phyloP scores from a whole-genome alignment of 2,797 vertebrate genomes.

The Merluccius polli region DNA sequence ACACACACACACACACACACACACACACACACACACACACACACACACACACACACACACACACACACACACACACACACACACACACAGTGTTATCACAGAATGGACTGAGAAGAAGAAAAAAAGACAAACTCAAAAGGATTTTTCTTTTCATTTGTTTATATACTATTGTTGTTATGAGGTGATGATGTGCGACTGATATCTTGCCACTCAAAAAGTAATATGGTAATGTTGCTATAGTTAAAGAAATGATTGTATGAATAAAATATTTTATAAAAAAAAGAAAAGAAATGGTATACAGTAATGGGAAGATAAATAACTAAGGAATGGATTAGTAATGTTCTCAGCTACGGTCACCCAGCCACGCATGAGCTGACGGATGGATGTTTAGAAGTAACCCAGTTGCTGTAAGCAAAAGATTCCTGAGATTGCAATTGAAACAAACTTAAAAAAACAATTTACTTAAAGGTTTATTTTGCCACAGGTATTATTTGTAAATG shows the following conservation, averaged over 20 bases:
- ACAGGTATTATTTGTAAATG: conserved; percentile 86
- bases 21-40: conserved; percentile 88
- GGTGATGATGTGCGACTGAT: conserved; percentile 81
- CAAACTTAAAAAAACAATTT: conserved; percentile 40
- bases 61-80: conserved; percentile 87
- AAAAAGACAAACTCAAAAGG: conserved; percentile 80
- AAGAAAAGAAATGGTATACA: conserved; percentile 81
- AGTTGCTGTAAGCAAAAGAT: conserved; percentile 27
- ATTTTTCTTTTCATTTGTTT: conserved; percentile 95
- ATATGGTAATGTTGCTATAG: conserved; percentile 92
- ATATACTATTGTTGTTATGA: conserved; percentile 96
- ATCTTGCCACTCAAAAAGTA: conserved; percentile 84
- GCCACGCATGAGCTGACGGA: neutral
- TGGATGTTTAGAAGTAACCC: neutral
- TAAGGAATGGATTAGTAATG: conserved; percentile 66
- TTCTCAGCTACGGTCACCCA: conserved; percentile 75
- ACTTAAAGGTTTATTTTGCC: conserved; percentile 76
- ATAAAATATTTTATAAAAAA: conserved; percentile 99
- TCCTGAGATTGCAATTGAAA: conserved; percentile 63
- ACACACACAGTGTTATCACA: conserved; percentile 78
- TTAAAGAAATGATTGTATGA: conserved; percentile 95
- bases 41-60: conserved; percentile 84
- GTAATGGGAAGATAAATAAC: conserved; percentile 83
- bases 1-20: conserved; percentile 89
- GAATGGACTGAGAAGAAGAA: conserved; percentile 70